These are phyloP conservation scores for Cuniculus paca DNA, from an alignment of 2,797 vertebrate species.

Conservation along the genomic window DNA sequence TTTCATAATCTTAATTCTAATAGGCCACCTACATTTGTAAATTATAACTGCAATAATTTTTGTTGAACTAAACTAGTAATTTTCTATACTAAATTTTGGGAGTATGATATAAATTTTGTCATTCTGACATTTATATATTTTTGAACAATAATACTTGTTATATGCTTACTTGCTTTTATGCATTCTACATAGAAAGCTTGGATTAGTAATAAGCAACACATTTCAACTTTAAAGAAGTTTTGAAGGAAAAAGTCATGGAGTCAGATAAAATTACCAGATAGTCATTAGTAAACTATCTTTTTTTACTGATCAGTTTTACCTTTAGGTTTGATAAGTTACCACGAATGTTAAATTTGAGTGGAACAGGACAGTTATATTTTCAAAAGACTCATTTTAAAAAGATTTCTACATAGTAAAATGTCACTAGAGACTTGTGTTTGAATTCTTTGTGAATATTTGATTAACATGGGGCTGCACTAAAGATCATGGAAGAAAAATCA, in stretches of 20 bases:
- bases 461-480: neutral
- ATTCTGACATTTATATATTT: neutral
- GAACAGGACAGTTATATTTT: neutral
- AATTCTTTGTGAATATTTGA: constrained; percentile 48
- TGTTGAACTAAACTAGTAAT: neutral
- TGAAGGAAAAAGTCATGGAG: neutral
- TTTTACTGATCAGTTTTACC: constrained; percentile 45
- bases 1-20: neutral
- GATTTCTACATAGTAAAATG: neutral
- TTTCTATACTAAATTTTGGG: neutral
- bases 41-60: neutral
- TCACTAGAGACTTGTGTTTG: neutral
- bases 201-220: neutral
- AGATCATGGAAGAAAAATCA: neutral
- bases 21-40: neutral
- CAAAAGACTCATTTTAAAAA: neutral
- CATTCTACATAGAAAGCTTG: neutral
- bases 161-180: neutral
- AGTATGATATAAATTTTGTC: neutral
- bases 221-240: neutral
- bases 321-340: constrained; percentile 12
- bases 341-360: constrained; percentile 29
- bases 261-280: neutral
- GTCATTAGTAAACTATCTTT: constrained; percentile 38
- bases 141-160: neutral